Evolutionary conservation across 2,888 invertebrate genomes (phyloP).

Genomic region (Leptarthrus brevirostris): DNA sequence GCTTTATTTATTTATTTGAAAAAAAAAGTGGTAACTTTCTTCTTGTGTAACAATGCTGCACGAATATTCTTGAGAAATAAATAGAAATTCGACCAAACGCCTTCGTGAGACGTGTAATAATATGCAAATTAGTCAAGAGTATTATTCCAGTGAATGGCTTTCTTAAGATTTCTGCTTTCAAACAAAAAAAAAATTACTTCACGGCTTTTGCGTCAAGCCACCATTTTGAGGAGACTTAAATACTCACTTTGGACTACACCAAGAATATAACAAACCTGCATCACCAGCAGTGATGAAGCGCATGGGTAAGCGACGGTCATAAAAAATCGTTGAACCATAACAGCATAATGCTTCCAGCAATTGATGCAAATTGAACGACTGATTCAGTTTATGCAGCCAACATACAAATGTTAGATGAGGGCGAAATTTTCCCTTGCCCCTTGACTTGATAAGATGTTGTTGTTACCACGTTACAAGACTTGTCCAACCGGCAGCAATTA

Average conservation of each 20-base stretch:
- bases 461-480: too few species aligned
- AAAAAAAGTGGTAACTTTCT: too few species aligned
- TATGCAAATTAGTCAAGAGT: not conserved
- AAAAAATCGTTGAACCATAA: slow-evolving; percentile 19
- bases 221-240: not conserved
- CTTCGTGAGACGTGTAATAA: not conserved
- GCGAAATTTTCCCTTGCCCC: too few species aligned
- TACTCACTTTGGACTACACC: not conserved
- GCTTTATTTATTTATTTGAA: too few species aligned
- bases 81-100: too few species aligned
- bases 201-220: not conserved
- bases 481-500: too few species aligned
- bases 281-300: not conserved
- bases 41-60: too few species aligned
- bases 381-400: too few species aligned
- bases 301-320: slow-evolving; percentile 4
- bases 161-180: not conserved
- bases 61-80: too few species aligned
- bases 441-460: too few species aligned
- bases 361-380: not conserved
- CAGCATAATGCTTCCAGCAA: not conserved
- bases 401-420: too few species aligned
- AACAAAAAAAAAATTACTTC: not conserved
- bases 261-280: not conserved
- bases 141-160: slow-evolving; percentile 3